Percentiles rank a stretch among this genome's conserved stretches.
Evolutionary conservation across 2,888 invertebrate species (phyloP).

Genomic region (Copidosoma aretas): DNA sequence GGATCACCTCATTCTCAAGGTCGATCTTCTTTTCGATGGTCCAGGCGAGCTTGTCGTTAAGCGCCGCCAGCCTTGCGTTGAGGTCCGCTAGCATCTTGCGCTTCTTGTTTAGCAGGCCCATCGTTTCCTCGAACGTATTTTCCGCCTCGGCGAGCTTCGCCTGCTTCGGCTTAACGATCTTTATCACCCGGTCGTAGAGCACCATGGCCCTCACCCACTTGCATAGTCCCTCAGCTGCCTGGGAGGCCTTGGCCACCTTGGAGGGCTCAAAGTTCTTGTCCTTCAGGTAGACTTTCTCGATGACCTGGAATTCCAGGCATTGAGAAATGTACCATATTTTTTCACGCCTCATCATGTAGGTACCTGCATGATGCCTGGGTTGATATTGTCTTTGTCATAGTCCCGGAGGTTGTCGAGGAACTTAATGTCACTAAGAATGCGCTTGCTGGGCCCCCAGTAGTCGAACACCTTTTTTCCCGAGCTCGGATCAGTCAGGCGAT

Average conservation of each 20-base stretch:
- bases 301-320: conserved; percentile 40
- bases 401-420: conserved; percentile 78
- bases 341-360: conserved; percentile 57
- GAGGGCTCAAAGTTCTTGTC: conserved; percentile 81
- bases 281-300: conserved; percentile 56
- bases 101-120: conserved; percentile 85
- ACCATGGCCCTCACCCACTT: conserved; percentile 92
- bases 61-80: conserved; percentile 76
- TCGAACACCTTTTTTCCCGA: conserved; percentile 76
- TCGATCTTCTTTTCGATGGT: conserved; percentile 73
- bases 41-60: conserved; percentile 73
- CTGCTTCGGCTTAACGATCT: conserved; percentile 85
- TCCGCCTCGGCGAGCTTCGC: conserved; percentile 82
- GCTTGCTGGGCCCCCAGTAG: conserved; percentile 87
- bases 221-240: conserved; percentile 92
- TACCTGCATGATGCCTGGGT: conserved; percentile 74
- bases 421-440: conserved; percentile 80
- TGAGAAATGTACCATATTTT: not conserved
- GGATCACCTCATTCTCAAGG: conserved; percentile 69
- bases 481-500: conserved; percentile 75
- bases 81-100: conserved; percentile 77
- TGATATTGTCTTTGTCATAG: conserved; percentile 87
- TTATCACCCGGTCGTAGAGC: conserved; percentile 84
- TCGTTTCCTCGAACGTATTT: conserved; percentile 79
- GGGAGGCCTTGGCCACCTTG: conserved; percentile 85